Conservation (phyloP, 2,113 vertebrate species). For the Pangasianodon hypophthalmus region DNA sequence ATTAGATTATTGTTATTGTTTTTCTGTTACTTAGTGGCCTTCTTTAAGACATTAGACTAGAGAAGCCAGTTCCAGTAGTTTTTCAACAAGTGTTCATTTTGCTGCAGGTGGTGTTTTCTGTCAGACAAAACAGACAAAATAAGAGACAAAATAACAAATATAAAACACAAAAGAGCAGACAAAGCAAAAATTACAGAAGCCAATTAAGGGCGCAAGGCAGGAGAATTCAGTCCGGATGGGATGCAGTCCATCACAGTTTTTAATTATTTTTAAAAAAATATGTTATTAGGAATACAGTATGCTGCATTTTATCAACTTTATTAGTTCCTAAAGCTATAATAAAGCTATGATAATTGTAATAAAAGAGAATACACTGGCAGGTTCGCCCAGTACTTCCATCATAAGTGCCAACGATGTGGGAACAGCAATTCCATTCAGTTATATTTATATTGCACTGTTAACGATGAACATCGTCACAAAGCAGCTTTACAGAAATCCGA, state of each 20-base stretch:
- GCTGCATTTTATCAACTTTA: not conserved
- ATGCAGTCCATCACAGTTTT: not conserved
- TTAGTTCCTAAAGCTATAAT: not conserved
- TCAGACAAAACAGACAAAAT: not conserved
- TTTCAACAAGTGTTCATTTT: not conserved
- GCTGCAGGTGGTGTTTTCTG: not conserved
- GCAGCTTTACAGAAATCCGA: not conserved
- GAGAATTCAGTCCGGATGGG: not conserved
- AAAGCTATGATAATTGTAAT: not conserved
- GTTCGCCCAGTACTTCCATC: not conserved
- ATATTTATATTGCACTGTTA: not conserved
- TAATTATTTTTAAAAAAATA: not conserved
- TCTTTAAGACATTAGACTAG: not conserved
- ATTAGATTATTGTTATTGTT: too few relatives aligned
- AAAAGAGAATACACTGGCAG: not conserved
- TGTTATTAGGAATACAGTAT: not conserved
- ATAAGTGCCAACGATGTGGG: not conserved
- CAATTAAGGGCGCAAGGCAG: not conserved
- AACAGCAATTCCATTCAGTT: not conserved
- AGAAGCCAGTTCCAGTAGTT: not conserved
- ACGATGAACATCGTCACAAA: not conserved
- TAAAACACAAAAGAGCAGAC: not conserved
- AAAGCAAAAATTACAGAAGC: not conserved
- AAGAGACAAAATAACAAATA: not conserved
- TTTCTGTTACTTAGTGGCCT: too few relatives aligned